Conservation (phyloP, 2,113 vertebrate genomes). For the Setophaga petechia region DNA sequence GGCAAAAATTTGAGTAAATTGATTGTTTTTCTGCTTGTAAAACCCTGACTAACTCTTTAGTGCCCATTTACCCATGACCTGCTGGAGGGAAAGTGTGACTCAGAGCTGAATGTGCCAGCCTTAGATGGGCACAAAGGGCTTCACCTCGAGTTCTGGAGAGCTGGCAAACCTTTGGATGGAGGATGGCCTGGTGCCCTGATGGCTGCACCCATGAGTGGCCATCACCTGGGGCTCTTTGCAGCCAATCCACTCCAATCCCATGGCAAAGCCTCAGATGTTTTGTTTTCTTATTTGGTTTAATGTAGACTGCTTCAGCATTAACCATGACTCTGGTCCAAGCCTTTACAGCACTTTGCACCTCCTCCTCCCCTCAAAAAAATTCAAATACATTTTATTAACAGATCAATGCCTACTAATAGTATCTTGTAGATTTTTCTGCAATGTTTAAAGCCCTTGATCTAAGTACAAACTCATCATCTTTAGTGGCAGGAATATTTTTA, state of each 20-base stretch:
- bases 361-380: neutral
- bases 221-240: neutral
- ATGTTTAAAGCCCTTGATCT: neutral
- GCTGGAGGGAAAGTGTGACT: neutral
- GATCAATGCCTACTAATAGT: neutral
- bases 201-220: fast-evolving
- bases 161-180: neutral
- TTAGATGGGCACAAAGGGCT: too few species aligned
- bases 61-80: fast-evolving
- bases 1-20: neutral
- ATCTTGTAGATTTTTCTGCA: neutral
- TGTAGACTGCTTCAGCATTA: neutral
- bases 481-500: neutral
- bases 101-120: neutral
- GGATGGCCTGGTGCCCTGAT: neutral
- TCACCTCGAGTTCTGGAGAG: neutral
- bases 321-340: neutral
- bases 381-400: neutral
- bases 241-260: neutral
- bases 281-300: neutral
- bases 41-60: neutral
- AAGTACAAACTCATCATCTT: neutral
- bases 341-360: neutral
- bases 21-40: neutral
- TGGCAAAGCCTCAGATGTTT: neutral